Evolutionary conservation across 92 coral and sea anemone species (phyloP).

Genomic region (Isaurus tuberculatus): DNA sequence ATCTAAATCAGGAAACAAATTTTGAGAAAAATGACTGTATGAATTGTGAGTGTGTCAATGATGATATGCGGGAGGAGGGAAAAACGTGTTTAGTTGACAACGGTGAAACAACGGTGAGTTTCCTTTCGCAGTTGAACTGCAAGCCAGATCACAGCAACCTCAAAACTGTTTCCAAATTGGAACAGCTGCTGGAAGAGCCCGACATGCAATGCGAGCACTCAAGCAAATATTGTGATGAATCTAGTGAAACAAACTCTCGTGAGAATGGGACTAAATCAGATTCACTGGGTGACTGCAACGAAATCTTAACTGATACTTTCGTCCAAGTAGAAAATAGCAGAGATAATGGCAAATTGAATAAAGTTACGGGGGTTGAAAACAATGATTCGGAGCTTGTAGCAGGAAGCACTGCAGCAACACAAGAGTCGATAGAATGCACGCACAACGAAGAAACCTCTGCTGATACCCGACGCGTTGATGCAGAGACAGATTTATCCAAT

Average conservation of each 20-base stretch:
- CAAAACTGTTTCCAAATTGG: constrained; percentile 68
- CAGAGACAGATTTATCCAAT: constrained; percentile 83
- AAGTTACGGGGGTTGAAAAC: constrained; percentile 20
- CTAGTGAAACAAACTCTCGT: neutral
- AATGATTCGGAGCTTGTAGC: constrained; percentile 13
- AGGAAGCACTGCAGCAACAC: neutral
- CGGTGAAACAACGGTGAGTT: constrained; percentile 17
- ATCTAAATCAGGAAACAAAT: constrained; percentile 41
- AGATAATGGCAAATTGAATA: neutral
- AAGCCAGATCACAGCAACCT: constrained; percentile 93
- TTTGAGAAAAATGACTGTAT: constrained; percentile 54
- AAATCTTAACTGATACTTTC: neutral
- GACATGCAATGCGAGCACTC: constrained; percentile 98
- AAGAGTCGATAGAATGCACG: neutral
- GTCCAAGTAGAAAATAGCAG: constrained; percentile 11
- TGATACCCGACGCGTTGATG: constrained; percentile 24
- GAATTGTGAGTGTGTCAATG: constrained; percentile 70
- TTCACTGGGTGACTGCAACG: neutral
- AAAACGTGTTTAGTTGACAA: constrained; percentile 32
- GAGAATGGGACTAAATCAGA: constrained; percentile 33
- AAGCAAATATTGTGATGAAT: constrained; percentile 55
- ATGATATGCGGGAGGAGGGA: constrained; percentile 50
- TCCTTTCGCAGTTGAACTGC: constrained; percentile 15
- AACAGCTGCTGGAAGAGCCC: constrained; percentile 78
- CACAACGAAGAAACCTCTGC: constrained; percentile 13